Evolutionary conservation across 2,113 vertebrate genomes (phyloP).

Genomic region (Melanerpes aurifrons): DNA sequence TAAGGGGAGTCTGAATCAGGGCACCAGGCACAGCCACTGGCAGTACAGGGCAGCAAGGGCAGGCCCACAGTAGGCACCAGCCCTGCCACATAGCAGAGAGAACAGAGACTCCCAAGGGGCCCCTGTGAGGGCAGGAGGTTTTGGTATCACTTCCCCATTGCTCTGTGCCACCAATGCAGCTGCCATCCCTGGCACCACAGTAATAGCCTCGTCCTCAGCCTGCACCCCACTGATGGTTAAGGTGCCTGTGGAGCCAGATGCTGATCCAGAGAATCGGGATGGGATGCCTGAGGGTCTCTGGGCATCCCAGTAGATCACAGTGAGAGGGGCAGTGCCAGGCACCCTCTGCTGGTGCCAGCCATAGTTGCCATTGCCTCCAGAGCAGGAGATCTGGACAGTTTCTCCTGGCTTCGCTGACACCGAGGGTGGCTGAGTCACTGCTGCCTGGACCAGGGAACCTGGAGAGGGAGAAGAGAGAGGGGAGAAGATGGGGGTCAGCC

Average conservation of each 20-base stretch:
- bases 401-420: neutral
- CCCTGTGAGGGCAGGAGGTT: no score
- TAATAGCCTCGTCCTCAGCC: neutral
- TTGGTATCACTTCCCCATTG: no score
- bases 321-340: neutral
- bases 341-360: neutral
- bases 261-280: neutral
- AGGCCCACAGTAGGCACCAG: neutral
- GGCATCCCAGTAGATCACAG: neutral
- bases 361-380: neutral
- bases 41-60: neutral
- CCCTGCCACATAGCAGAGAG: no score
- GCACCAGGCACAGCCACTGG: neutral
- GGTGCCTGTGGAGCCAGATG: neutral
- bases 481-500: no score
- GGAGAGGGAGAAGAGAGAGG: neutral
- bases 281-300: neutral
- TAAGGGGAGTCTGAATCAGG: no score
- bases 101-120: no score
- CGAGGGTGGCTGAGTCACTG: neutral
- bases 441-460: neutral
- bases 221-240: neutral
- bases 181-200: neutral
- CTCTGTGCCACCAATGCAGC: neutral
- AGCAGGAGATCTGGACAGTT: neutral